These are phyloP conservation scores for Ditula angustiorana DNA, from an alignment of 2,888 invertebrate genomes.

Conservation along the genomic window DNA sequence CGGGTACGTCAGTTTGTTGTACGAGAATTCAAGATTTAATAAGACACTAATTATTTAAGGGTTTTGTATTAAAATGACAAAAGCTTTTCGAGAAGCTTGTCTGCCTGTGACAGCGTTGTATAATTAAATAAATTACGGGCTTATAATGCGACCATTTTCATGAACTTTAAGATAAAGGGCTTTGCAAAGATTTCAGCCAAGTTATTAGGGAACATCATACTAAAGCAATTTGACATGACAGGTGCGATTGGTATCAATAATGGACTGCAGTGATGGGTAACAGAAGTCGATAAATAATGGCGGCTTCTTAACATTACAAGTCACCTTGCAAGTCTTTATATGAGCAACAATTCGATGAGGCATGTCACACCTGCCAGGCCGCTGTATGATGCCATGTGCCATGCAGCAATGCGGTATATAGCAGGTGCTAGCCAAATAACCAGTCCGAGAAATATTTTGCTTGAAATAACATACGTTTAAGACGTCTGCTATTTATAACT, in stretches of 20 bases:
- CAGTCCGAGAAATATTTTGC: conserved; percentile 31
- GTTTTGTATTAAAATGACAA: conserved; percentile 36
- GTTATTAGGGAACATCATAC: background rate
- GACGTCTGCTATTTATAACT: conserved; percentile 27
- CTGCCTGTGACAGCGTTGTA: conserved; percentile 22
- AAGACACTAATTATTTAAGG: conserved; percentile 38
- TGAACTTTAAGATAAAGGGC: conserved; percentile 15
- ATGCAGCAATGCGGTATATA: conserved; percentile 31
- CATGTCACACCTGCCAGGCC: conserved; percentile 39
- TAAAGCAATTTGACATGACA: background rate
- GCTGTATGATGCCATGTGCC: too few relatives aligned
- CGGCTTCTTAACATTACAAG: background rate
- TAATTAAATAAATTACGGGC: conserved; percentile 18
- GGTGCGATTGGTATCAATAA: conserved; percentile 10
- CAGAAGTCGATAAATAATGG: conserved; percentile 29
- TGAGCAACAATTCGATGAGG: conserved; percentile 24
- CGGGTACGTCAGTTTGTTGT: conserved; percentile 22
- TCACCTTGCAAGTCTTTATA: conserved; percentile 24
- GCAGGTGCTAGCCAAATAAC: conserved; percentile 41
- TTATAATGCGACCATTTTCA: conserved; percentile 13
- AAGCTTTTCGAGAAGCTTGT: conserved; percentile 12
- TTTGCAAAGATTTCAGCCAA: conserved; percentile 1
- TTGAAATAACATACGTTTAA: conserved; percentile 26
- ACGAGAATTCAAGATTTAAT: conserved; percentile 31
- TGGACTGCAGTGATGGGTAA: conserved; percentile 2